Conservation (phyloP, 2,797 vertebrate genomes). For the Antrozous pallidus region DNA sequence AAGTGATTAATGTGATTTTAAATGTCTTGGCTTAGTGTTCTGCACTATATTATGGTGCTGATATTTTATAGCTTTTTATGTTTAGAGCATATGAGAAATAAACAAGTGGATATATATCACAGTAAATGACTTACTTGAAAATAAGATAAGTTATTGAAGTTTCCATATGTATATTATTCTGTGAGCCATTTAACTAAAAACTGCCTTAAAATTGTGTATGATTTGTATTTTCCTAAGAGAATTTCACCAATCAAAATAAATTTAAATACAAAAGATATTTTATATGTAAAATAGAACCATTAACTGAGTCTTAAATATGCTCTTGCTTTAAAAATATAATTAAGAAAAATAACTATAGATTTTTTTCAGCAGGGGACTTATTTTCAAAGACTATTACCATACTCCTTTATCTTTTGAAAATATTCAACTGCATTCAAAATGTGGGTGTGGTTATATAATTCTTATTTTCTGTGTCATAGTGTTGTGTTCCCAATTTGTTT, state of each 20-base stretch:
- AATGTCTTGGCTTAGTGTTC: constrained; percentile 6
- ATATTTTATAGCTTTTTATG: constrained; percentile 37
- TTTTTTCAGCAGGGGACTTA: constrained; percentile 34
- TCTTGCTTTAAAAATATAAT: constrained; percentile 41
- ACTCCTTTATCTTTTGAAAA: constrained; percentile 36
- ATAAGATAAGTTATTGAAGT: constrained; percentile 23
- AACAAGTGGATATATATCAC: not conserved
- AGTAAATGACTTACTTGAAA: constrained; percentile 39
- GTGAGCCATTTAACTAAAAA: constrained; percentile 28
- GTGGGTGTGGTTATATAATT: not conserved
- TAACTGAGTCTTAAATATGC: constrained; percentile 34
- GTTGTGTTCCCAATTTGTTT: constrained; percentile 37
- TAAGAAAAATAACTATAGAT: constrained; percentile 46
- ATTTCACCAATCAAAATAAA: constrained; percentile 50
- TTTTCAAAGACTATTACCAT: constrained; percentile 19
- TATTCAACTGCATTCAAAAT: constrained; percentile 2
- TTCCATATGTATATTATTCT: not conserved
- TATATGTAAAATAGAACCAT: constrained; percentile 7
- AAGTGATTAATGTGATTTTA: constrained; percentile 7
- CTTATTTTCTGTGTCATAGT: not conserved
- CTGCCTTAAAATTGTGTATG: constrained; percentile 17
- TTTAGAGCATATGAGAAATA: constrained; percentile 37
- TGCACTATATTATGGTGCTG: not conserved
- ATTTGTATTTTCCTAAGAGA: constrained; percentile 39
- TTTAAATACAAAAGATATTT: constrained; percentile 45